Evolutionary conservation across 2,888 invertebrate species (phyloP), one percentile per base, ranked within the genome.

Genomic region (Cyclophora punctaria): DNA sequence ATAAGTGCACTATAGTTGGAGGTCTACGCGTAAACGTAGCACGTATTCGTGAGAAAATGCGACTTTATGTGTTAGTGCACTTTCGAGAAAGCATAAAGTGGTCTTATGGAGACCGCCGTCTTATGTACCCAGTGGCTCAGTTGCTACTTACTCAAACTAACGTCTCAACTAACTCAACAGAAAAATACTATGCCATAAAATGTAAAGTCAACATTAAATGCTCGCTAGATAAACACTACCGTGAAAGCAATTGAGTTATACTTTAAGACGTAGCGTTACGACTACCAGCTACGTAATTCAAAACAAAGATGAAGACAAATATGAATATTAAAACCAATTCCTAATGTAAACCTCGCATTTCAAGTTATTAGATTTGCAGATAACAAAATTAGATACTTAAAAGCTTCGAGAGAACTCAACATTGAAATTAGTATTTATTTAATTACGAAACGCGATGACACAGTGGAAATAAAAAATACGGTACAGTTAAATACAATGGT

Each of bases 41-140:
- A 59, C 59, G 58, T 62, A 60, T 56, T 53, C 55, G 61, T 61
- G 66, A 58, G 62, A 66, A 73, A 73, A 67, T 68, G 66, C 70
- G 67, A 69, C 64, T 77, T 75, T 73, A 78, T 73, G 73, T 67
- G 62, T 53, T 61, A 73, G 69, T 75, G 78, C 78, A 78, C 78
- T 78, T 72, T 63, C 62, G 59, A 65, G 68, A 57, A 65, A 60
- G 64, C 67, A 69, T 73, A 75, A 75, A 78, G 73, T 74, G 72
- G 71, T 67, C 67, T 77, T 74, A 75, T 52, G 42, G 53, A 67
- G 62, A 55, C 68, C 62, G 62, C 66, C 73, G 64, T 71, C 73
- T 69, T 70, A 62, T 69, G 70, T 70, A 66, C 62, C 67, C 61
- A 64, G 66, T 61, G 66, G 63, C 64, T 66, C 63, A 66, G 65